These are phyloP conservation scores for Oscheius myriophilus DNA, from an alignment of 2,888 invertebrate species.

Conservation along the genomic window DNA sequence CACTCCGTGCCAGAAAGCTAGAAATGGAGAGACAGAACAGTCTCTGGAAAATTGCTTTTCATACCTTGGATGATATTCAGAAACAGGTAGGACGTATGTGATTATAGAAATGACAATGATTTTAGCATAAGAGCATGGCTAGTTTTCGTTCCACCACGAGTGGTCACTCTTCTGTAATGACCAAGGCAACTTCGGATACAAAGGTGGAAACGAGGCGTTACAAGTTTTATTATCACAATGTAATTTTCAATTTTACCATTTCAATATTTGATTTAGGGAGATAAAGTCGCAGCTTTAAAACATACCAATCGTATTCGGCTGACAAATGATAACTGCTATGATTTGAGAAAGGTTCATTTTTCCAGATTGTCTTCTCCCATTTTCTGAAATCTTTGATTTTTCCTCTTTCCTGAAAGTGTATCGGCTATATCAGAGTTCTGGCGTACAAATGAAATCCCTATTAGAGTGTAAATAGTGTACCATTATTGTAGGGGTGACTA, in stretches of 20 bases:
- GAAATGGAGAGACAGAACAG: constrained; percentile 31
- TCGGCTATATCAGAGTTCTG: background rate
- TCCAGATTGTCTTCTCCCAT: too few relatives aligned
- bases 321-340: constrained; percentile 34
- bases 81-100: constrained; percentile 9
- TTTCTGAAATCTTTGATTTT: too few relatives aligned
- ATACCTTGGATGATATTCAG: background rate
- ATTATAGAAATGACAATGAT: background rate
- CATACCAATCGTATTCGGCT: constrained; percentile 35
- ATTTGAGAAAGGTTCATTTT: constrained; percentile 36
- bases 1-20: constrained; percentile 26
- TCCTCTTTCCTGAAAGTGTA: background rate
- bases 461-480: too few relatives aligned
- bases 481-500: too few relatives aligned
- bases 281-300: constrained; percentile 39
- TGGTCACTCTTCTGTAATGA: constrained; percentile 33
- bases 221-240: constrained; percentile 28
- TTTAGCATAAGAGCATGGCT: constrained; percentile 15
- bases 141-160: constrained; percentile 31
- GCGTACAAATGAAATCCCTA: too few relatives aligned
- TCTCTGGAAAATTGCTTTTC: constrained; percentile 44
- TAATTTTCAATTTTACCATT: background rate
- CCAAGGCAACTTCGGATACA: constrained; percentile 41
- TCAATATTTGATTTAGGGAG: constrained; percentile 7
- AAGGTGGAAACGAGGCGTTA: constrained; percentile 38